Base-by-base conservation (phyloP, 2,113 vertebrate species). In the rat (Rattus norvegicus) region DNA sequence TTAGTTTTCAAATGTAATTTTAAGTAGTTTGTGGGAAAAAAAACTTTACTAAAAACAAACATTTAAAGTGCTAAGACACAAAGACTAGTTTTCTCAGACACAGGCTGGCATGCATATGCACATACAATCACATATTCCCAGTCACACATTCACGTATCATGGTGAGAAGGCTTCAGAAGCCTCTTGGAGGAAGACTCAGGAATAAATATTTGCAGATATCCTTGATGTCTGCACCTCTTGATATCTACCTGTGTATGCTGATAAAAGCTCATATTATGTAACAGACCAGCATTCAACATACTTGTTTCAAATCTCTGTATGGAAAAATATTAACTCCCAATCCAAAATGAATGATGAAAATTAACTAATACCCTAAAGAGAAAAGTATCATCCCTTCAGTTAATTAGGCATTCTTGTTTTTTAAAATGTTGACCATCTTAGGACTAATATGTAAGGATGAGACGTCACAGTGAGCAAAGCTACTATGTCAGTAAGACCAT, bases 1-100 rank as follows among this genome's bases (percentile, higher is more conserved):
- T 94, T 90, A 84, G 36, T 85, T 97, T 94, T 43, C 49, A 93
- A 94, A 93, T 79, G 9, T 90, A 94, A 94, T 92, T 67, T 93
- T 88, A 95, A 96, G 49, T 26, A 52, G 90, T 93, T 93, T 47
- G 72, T 91, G 14, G 95, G 93, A 93, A 5, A 80, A 80, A 79
- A 87, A 93, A 81, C 43, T 67, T 88, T 49, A 92, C 88, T n/a
- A 94, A 56, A 95, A 92, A 94, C 59, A 49, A 96, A 84, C 20
- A 88, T 92, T 95, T 83, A 94, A 86, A 83, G 59, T 28, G 91
- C 65, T 28, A 92, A 95, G 93, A 39, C 9, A 59, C 85, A 94
- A 95, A 16, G 19, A 16, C 39, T 30, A 79, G 17, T 9, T 20
- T 90, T 83, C 39, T 85, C 52, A 89, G 28, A 75, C 28, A 59